These are phyloP conservation scores for Otis tarda DNA, from an alignment of 2,113 vertebrate genomes.

Conservation along the genomic window DNA sequence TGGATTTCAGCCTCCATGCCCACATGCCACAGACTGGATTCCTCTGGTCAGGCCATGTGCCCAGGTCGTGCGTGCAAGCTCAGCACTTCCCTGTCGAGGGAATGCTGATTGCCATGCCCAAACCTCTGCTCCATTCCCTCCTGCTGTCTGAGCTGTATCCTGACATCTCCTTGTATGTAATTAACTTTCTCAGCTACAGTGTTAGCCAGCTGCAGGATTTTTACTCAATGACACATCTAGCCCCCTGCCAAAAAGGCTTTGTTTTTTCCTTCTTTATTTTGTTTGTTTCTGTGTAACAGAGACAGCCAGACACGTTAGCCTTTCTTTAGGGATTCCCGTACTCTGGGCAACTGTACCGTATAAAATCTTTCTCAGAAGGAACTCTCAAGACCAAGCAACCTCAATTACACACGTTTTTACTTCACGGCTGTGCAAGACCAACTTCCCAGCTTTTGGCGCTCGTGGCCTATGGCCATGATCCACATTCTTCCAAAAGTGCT, in stretches of 20 bases:
- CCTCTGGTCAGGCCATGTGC: background rate
- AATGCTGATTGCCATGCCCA: background rate
- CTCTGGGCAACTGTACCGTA: background rate
- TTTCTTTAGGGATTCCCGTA: background rate
- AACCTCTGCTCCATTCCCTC: background rate
- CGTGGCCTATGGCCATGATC: background rate
- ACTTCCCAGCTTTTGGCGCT: background rate
- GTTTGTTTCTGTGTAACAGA: conserved; percentile 17
- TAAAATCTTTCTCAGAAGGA: background rate
- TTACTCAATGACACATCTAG: conserved; percentile 2
- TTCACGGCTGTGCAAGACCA: background rate
- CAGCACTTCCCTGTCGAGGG: background rate
- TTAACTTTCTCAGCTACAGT: conserved; percentile 27
- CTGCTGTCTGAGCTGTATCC: background rate
- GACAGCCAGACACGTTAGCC: background rate
- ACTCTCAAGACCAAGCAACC: background rate
- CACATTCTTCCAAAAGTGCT: background rate
- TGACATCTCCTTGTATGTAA: conserved; percentile 11
- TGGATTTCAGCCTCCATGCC: background rate
- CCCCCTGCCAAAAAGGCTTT: background rate
- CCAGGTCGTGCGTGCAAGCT: background rate
- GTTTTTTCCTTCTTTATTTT: background rate
- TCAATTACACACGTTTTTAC: background rate
- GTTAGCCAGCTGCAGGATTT: conserved; percentile 25
- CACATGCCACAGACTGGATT: background rate